phyloP scores from a whole-genome alignment of 2,797 vertebrate species.

The Lerista edwardsae region DNA sequence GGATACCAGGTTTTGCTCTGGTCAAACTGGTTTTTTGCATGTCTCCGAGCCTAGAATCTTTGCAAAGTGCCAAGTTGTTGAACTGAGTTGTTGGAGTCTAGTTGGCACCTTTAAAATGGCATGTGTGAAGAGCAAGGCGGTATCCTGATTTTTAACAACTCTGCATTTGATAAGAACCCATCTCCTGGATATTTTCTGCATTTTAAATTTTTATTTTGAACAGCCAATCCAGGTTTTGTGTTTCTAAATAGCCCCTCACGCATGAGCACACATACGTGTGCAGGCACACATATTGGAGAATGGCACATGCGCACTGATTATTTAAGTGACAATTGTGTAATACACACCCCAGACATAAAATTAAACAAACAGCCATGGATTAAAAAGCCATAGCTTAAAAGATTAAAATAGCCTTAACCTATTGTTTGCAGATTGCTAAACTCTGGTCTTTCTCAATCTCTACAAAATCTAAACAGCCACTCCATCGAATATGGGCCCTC shows the following conservation, averaged over 20 bases:
- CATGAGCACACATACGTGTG: too few species aligned
- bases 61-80: not conserved
- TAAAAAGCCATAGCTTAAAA: too few species aligned
- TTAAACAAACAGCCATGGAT: not conserved
- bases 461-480: too few species aligned
- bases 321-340: not conserved
- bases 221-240: not conserved
- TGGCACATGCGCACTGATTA: not conserved
- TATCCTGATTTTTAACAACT: not conserved
- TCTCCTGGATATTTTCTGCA: not conserved
- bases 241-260: too few species aligned
- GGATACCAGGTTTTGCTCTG: not conserved
- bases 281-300: not conserved
- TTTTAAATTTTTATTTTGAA: not conserved
- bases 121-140: too few species aligned
- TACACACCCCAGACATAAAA: not conserved
- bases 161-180: not conserved
- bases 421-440: not conserved
- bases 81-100: not conserved
- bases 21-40: not conserved
- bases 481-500: not conserved
- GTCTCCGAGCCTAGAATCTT: too few species aligned
- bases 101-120: not conserved
- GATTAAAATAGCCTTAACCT: not conserved
- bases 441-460: not conserved